Conservation (phyloP, 2,888 invertebrate species). For the Scaptodrosophila latifasciaeformis region DNA sequence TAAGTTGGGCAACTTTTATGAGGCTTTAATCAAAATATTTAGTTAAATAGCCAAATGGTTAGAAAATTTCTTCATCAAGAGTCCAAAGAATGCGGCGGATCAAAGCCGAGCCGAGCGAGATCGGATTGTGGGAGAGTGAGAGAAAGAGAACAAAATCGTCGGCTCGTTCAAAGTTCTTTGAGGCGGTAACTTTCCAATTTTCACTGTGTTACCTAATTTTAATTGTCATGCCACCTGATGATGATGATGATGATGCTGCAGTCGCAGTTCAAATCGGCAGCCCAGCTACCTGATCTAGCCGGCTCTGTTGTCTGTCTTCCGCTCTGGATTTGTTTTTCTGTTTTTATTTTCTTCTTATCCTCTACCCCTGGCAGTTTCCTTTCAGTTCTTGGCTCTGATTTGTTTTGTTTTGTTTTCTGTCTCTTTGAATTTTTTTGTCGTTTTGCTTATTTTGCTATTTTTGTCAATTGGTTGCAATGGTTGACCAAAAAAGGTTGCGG, state of each 20-base stretch:
- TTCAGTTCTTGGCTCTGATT: not conserved
- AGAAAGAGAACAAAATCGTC: slow-evolving; percentile 21
- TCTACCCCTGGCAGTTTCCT: not conserved
- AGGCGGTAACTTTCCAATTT: slow-evolving; percentile 67
- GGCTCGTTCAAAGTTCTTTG: slow-evolving; percentile 60
- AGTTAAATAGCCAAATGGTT: slow-evolving; percentile 36
- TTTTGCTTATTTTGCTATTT: slow-evolving; percentile 3
- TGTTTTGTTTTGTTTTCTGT: not conserved
- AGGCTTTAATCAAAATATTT: slow-evolving; percentile 66
- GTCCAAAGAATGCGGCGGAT: slow-evolving; percentile 5
- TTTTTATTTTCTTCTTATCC: not conserved
- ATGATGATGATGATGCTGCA: slow-evolving; percentile 29
- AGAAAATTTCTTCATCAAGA: slow-evolving; percentile 55
- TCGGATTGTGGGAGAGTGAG: slow-evolving; percentile 39
- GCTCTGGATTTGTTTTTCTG: too few species aligned
- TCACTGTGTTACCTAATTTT: slow-evolving; percentile 68
- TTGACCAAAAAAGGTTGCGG: not conserved
- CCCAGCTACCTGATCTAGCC: not conserved
- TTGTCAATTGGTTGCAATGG: not conserved
- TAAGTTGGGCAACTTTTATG: slow-evolving; percentile 5
- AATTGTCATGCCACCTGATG: slow-evolving; percentile 70
- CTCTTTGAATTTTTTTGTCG: too few species aligned
- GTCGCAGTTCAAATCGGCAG: not conserved
- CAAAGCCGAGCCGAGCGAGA: slow-evolving; percentile 2
- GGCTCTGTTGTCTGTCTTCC: too few species aligned